Evolutionary conservation across 2,888 invertebrate species (phyloP), one percentile per base, ranked within the genome.

Genomic region (Leptinotarsa tumamoca): DNA sequence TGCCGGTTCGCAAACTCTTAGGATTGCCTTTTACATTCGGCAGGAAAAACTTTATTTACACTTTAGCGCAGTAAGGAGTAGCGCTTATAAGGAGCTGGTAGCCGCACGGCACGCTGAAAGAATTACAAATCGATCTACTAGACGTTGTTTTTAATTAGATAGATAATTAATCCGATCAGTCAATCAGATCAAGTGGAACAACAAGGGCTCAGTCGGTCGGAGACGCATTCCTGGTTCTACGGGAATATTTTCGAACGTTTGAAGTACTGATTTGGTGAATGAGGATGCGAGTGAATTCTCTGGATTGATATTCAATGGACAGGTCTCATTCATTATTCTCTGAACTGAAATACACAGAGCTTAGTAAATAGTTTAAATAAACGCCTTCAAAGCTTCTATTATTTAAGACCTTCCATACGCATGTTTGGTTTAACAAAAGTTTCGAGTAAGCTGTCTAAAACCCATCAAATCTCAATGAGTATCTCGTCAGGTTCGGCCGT

Each of bases 91-190:
- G 87, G 87, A 82, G 83, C 80, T 82, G 85, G 84, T 83, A 81
- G 80, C 80, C 72, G 79, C 79, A 79, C 76, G 79, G 80, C 72
- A 84, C 85, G 87, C 82, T 75, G 79, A 75, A 82, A 77, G 87
- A 87, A 87, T 87, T 83, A 84, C 85, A 85, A 87, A 83, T 84
- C 82, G 83, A 78, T 79, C 78, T 81, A 79, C 81, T 82, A 78
- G 83, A 84, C 84, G 84, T 78, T 81, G 84, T 82, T 86, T 87
- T 87, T 87, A 87, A 87, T 87, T 87, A 87, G 86, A 82, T 82
- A 82, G 83, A 85, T 85, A 88, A 88, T 88, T 87, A 87, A 87
- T 87, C 86, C 84, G 82, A 84, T 83, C 86, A 84, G 86, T 87
- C 87, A 87, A 87, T 87, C 87, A 87, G 86, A 87, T 87, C 86